Base-by-base conservation (phyloP, 2,888 invertebrate genomes). In the Perizoma flavofasciatum region DNA sequence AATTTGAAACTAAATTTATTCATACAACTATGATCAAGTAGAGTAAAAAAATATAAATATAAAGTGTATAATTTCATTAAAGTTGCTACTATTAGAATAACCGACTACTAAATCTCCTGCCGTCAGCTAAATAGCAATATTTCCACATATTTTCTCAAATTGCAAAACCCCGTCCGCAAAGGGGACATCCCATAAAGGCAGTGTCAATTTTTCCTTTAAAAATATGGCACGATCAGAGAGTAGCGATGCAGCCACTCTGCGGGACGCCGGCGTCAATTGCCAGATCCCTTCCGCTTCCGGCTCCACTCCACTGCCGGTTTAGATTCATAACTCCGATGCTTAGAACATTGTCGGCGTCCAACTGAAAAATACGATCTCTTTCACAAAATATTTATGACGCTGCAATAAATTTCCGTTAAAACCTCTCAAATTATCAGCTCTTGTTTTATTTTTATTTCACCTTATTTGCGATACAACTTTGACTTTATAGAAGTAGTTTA, bases 231-330 rank as follows among this genome's bases (percentile, higher is more conserved):
- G 77, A 75, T 78, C 78, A 75, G 69, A 72, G 75, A 72, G 69
- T 68, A 65, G 67, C 75, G 67, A 79, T 69, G 74, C 75, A 70
- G 70, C 71, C 63, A 72, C 83, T 73, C 88, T 73, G 78, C 81
- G 84, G 86, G 88, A 79, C 68, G 80, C 78, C 78, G 76, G 82
- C 81, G 81, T 83, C 87, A 83, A 86, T 88, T 86, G 87, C 88
- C 83, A 85, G 84, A 86, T 88, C 86, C 82, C 83, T 84, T 89
- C 89, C 89, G 85, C 67, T 88, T 89, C 88, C 89, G 87, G 79
- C 73, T 70, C 72, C 79, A 82, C 79, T 78, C 79, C 70, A 75
- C 79, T 78, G 74, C 83, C 82, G 83, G 82, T 75, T 81, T 77
- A 78, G 82, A 79, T 80, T 79, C 82, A 82, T 83, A 83, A 83